Base-by-base conservation (phyloP, 2,113 vertebrate genomes). In the Megaceryle torquata region DNA sequence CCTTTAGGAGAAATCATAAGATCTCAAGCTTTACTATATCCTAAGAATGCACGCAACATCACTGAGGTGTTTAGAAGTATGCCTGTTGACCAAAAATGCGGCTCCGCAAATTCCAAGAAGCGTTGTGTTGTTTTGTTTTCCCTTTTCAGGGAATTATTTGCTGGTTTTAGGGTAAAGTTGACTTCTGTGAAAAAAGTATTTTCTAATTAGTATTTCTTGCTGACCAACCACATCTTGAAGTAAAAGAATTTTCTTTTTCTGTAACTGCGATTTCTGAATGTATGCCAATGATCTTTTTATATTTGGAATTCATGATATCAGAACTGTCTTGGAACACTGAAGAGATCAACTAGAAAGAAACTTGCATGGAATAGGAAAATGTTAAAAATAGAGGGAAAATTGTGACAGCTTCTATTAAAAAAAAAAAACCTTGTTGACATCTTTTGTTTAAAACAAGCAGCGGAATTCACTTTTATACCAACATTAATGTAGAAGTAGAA, bases 1-100 rank as follows among this genome's bases (percentile, higher is more conserved):
- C 25, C 2, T 37, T 37, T 37, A 24, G 24, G 88, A 57, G 21
- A 72, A 51, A 44, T 8, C 13, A 24, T 3, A 43, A n/a, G 16
- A 10, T 51, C 80, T 86, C 3, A 51, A 33, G 24, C 11, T 29
- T 68, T 25, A 9, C 4, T 35, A 12, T 21, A 37, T 8, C 7
- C 11, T 9, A 37, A 56, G 33, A n/a, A 13, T 13, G 6, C 28
- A 67, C 10, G 15, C 18, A 1, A 5, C 2, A 2, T 39, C 2
- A 14, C 8, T 24, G 6, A 76, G 64, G 60, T 10, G 12, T 29
- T 81, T 1, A 6, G 19, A 64, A 75, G 5, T 69, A 7, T 12
- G 76, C 65, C 5, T 14, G 14, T 11, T 44, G 21, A 41, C 7
- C n/a, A 44, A 11, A 61, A 82, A 76, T 5, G 24, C 14, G 18